Evolutionary conservation across 2,113 vertebrate species (phyloP).

Genomic region (Actinemys pallida): DNA sequence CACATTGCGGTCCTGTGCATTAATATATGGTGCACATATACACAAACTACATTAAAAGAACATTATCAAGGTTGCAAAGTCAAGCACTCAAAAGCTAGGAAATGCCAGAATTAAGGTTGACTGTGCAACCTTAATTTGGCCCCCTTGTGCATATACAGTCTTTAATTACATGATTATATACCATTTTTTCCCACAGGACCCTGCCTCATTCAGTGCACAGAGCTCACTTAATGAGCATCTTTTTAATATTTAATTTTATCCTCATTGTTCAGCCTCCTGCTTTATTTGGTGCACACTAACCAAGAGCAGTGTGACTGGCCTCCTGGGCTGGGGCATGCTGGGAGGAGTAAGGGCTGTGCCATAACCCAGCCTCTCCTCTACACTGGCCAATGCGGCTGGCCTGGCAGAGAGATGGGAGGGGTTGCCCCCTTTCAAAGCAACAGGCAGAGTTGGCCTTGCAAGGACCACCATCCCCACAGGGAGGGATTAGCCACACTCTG

Average conservation of each 20-base stretch:
- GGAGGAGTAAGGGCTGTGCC: not conserved
- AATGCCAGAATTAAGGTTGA: not conserved
- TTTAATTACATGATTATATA: not conserved
- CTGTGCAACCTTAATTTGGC: not conserved
- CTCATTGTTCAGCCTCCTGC: not conserved
- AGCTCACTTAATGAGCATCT: not conserved
- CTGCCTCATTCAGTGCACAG: not conserved
- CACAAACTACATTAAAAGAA: not conserved
- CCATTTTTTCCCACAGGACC: not conserved
- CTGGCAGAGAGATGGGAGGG: not conserved
- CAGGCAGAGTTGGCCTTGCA: fast-evolving
- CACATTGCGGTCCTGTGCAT: not conserved
- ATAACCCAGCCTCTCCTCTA: not conserved
- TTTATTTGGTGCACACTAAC: not conserved
- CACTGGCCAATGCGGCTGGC: not conserved
- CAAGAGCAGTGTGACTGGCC: not conserved
- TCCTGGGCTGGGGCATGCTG: fast-evolving
- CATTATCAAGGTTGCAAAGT: not conserved
- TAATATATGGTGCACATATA: not conserved
- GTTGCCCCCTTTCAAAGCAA: not conserved
- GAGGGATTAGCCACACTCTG: not conserved
- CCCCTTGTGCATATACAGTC: not conserved
- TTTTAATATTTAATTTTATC: not conserved
- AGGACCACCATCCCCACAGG: fast-evolving
- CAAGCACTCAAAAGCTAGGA: not conserved